A percentile compares a stretch with the other conserved stretches of the same genome.
These are phyloP conservation scores for Anniella stebbinsi DNA, from an alignment of 2,797 vertebrate species.

Conservation along the genomic window DNA sequence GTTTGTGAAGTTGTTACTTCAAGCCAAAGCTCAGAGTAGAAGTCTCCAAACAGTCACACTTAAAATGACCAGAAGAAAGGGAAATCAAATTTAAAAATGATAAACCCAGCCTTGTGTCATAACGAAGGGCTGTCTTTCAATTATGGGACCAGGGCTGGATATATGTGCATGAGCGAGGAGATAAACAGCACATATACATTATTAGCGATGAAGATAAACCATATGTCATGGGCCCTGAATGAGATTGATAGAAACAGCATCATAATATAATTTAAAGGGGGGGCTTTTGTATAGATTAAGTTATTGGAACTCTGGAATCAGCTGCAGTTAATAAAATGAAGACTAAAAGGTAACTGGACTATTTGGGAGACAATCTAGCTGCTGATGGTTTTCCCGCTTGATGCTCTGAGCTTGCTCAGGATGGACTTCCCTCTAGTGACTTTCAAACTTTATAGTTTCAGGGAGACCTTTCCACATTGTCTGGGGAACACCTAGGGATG, in stretches of 20 bases:
- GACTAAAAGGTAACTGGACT: conserved; percentile 13
- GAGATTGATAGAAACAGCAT: conserved; percentile 44
- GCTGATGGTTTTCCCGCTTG: conserved; percentile 39
- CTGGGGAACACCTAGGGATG: neutral
- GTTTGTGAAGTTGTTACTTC: neutral
- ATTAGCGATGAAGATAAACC: conserved; percentile 47
- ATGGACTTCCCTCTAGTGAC: neutral
- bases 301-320: conserved; percentile 42
- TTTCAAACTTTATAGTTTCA: neutral
- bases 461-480: neutral
- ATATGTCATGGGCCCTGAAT: conserved; percentile 18
- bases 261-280: conserved; percentile 36
- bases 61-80: neutral
- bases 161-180: neutral
- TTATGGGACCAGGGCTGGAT: conserved; percentile 30
- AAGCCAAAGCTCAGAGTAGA: neutral
- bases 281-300: conserved; percentile 32
- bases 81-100: conserved; percentile 23
- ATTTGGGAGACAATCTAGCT: conserved; percentile 50
- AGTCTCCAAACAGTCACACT: neutral
- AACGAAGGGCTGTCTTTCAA: conserved; percentile 21
- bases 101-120: conserved; percentile 17
- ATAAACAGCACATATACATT: conserved; percentile 34
- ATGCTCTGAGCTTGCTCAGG: conserved; percentile 26
- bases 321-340: conserved; percentile 34